These are phyloP conservation scores for Sebastolobus alascanus DNA, from an alignment of 2,797 vertebrate species.

Conservation along the genomic window DNA sequence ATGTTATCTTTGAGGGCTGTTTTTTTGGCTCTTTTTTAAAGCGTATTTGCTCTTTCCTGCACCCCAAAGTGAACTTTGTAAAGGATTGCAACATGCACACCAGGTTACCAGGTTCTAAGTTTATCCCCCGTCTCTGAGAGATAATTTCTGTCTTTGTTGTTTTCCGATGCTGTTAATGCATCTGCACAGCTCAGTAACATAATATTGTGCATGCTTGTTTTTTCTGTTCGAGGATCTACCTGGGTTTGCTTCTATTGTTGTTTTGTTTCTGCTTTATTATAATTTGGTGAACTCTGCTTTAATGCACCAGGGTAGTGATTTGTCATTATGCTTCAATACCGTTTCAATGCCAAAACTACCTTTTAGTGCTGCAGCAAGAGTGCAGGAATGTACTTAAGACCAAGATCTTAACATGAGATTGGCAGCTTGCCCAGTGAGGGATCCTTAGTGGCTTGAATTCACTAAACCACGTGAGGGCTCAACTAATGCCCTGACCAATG, in stretches of 20 bases:
- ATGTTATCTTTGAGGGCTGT: constrained; percentile 65
- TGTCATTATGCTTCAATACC: neutral
- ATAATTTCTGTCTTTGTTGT: neutral
- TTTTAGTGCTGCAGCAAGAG: constrained; percentile 49
- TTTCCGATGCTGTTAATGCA: neutral
- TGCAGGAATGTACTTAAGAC: constrained; percentile 74
- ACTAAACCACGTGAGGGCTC: constrained; percentile 66
- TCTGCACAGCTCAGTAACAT: neutral
- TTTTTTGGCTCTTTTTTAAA: constrained; percentile 36
- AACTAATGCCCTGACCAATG: constrained; percentile 67
- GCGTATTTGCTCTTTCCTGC: constrained; percentile 65
- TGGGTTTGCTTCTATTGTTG: neutral
- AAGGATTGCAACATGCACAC: constrained; percentile 63
- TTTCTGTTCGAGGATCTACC: neutral
- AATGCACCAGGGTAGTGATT: neutral
- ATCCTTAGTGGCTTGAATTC: constrained; percentile 72
- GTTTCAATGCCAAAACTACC: constrained; percentile 23
- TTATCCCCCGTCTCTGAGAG: neutral
- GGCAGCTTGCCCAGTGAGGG: constrained; percentile 62
- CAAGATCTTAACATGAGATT: constrained; percentile 71
- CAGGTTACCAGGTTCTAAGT: constrained; percentile 23
- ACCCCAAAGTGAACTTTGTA: constrained; percentile 71
- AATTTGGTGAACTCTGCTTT: neutral
- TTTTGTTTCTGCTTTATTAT: neutral
- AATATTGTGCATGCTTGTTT: neutral